Percentiles rank a stretch among this genome's conserved stretches.
These are phyloP conservation scores for Nyctalus aviator DNA, from an alignment of 2,797 vertebrate genomes.

Conservation along the genomic window DNA sequence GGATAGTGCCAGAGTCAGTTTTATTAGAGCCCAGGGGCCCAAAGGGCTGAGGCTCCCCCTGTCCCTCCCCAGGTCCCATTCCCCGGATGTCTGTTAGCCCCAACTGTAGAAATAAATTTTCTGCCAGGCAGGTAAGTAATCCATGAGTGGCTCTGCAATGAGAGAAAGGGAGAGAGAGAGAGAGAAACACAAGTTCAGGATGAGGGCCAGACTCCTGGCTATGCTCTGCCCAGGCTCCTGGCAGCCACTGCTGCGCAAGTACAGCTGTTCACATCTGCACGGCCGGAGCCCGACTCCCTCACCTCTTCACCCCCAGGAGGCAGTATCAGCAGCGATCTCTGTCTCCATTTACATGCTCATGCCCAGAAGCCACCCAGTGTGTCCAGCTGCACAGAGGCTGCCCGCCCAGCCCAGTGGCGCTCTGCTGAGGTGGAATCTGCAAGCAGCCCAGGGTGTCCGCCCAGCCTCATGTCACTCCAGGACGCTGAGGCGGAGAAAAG, in stretches of 20 bases:
- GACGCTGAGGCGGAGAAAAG: not conserved
- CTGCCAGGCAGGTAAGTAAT: slow-evolving; percentile 98
- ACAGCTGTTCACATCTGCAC: not conserved
- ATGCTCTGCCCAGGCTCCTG: not conserved
- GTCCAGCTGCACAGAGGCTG: too few species aligned
- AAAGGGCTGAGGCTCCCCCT: not conserved
- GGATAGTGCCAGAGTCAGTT: slow-evolving; percentile 65
- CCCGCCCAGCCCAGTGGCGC: not conserved
- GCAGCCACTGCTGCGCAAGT: not conserved
- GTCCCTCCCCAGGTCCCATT: not conserved
- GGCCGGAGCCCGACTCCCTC: not conserved
- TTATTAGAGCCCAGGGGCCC: slow-evolving; percentile 73
- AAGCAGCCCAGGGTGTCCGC: not conserved
- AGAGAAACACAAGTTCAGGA: slow-evolving; percentile 36
- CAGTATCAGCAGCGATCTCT: fast-evolving
- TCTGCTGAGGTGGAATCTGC: not conserved
- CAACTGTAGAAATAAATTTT: slow-evolving; percentile 99
- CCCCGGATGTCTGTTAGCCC: slow-evolving; percentile 88
- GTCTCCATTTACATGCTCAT: not conserved
- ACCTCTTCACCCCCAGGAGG: not conserved
- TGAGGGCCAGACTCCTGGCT: not conserved
- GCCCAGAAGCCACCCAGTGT: not conserved
- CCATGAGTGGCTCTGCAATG: slow-evolving; percentile 95
- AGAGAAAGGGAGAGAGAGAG: slow-evolving; percentile 52
- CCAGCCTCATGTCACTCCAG: not conserved